These are phyloP conservation scores for roundworm (Caenorhabditis elegans) DNA, from an alignment of 1,140 invertebrate species.

Conservation along the genomic window DNA sequence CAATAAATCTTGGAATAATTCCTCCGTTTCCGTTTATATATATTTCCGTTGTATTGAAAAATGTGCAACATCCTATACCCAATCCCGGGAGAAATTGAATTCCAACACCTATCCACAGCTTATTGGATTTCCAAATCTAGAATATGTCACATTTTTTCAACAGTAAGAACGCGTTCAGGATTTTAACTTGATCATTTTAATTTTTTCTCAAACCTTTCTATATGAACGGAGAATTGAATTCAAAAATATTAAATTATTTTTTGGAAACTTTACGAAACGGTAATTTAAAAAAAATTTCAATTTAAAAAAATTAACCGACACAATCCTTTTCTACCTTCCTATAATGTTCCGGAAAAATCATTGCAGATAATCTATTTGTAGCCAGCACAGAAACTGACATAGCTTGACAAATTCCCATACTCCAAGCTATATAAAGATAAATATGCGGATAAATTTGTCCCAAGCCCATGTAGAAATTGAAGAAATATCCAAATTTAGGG, in stretches of 20 bases:
- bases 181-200: too few species aligned
- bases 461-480: background rate
- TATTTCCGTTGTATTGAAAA: background rate
- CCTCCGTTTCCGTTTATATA: background rate
- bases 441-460: background rate
- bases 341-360: background rate
- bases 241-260: too few species aligned
- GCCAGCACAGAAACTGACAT: background rate
- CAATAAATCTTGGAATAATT: background rate
- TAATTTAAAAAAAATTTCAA: background rate
- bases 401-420: slow-evolving; percentile 18
- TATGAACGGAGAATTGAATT: too few species aligned
- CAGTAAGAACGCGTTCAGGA: too few species aligned
- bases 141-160: background rate
- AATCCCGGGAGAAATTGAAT: background rate
- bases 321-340: background rate
- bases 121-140: background rate
- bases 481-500: background rate
- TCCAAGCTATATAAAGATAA: background rate
- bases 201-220: too few species aligned
- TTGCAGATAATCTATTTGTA: slow-evolving; percentile 6
- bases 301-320: too few species aligned
- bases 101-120: background rate
- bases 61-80: background rate
- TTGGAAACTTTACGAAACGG: too few species aligned